Evolutionary conservation across 2,888 invertebrate species (phyloP), one percentile per base, ranked within the genome.

Genomic region (Catocala nupta): DNA sequence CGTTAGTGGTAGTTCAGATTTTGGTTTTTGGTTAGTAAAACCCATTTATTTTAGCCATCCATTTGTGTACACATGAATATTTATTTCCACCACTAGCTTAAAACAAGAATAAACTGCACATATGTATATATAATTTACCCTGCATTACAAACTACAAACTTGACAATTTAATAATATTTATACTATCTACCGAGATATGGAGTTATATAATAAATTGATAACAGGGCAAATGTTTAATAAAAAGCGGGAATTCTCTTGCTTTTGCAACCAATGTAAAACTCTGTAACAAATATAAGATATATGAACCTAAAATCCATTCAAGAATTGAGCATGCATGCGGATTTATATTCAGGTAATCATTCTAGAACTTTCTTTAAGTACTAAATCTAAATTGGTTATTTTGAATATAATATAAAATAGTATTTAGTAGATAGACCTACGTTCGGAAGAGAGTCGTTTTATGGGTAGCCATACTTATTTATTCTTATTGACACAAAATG

Each of bases 201-300:
- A 64, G 25, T 53, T 60, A 66, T 45, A 1, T 25, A 25, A 3
- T 25, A 25, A 25, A 60, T 72, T 54, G 48, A 63, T 56, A 69
- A 72, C 33, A 67, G 55, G 54, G 48, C 43, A 68, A 68, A 62
- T 48, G 44, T 44, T 65, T 60, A 61, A 61, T 66, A 65, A 69
- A 72, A 70, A 74, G 73, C 67, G 16, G 63, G 55, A 73, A 70
- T 76, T 25, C 77, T 76, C 42, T 76, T 70, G 67, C 70, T 43
- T 52, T 39, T 66, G 56, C 59, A 54, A 60, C 39, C 9, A 9
- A 39, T 39, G 36, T 39, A 47, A 47, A 48, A 6, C 10, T 36
- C 51, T 16, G 25, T 63, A 55, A 59, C 10, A 44, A 51, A 45
- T 50, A 39, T 33, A 49, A 57, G 34, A 59, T 13, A 16, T 39